Conservation (phyloP, 2,113 vertebrate species). For the Dinomys branickii region DNA sequence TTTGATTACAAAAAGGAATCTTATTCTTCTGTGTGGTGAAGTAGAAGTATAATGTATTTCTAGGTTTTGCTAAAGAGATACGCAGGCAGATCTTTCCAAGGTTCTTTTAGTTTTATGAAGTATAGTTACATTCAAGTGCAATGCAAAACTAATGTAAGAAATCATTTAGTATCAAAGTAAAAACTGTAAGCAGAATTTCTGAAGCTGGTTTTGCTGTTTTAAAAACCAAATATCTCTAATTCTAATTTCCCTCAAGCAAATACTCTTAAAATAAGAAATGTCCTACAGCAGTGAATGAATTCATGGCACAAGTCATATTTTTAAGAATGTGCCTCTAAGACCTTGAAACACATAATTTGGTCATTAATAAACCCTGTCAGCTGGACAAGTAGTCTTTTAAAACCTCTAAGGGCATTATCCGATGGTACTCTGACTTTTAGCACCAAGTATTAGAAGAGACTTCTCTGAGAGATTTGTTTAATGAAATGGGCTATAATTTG, state of each 20-base stretch:
- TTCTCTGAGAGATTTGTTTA: neutral
- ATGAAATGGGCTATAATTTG: neutral
- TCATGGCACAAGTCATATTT: neutral
- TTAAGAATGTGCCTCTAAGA: neutral
- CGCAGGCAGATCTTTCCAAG: neutral
- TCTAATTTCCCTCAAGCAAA: neutral
- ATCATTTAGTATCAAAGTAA: neutral
- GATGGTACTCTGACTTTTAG: neutral
- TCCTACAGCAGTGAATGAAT: neutral
- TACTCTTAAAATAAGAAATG: neutral
- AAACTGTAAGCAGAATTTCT: neutral
- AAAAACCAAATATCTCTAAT: neutral
- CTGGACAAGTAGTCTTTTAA: neutral
- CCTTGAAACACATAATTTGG: neutral
- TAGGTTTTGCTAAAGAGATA: neutral
- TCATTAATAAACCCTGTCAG: neutral
- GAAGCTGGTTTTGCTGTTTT: neutral
- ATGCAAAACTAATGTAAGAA: neutral
- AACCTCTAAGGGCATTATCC: rapidly evolving
- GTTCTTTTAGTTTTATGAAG: neutral
- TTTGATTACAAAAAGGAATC: neutral
- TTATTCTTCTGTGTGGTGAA: neutral
- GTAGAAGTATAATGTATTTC: neutral
- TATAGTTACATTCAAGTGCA: neutral
- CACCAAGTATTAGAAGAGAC: neutral